These are phyloP conservation scores for Leuciscus idus DNA, from an alignment of 2,113 vertebrate species.

Conservation along the genomic window DNA sequence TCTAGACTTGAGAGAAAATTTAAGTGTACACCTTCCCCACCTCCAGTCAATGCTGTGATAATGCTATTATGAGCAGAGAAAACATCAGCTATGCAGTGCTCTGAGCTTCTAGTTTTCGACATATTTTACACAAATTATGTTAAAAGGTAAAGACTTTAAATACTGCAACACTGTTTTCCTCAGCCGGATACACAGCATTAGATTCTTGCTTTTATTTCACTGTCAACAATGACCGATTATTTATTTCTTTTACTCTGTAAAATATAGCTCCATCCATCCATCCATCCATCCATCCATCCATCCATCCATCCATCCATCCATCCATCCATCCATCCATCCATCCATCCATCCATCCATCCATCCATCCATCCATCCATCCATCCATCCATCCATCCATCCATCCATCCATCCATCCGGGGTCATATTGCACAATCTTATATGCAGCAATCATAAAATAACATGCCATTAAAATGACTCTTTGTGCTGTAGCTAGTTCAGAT, in stretches of 20 bases:
- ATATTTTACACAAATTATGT: background rate
- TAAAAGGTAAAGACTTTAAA: background rate
- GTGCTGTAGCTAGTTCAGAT: background rate
- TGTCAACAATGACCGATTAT: background rate
- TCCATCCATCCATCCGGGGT: too few relatives aligned
- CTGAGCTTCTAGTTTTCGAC: background rate
- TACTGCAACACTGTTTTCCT: background rate
- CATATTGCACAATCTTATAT: background rate
- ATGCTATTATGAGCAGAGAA: constrained; percentile 28
- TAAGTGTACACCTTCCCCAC: constrained; percentile 23
- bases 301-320: too few relatives aligned
- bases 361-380: too few relatives aligned
- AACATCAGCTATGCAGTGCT: constrained; percentile 12
- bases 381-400: too few relatives aligned
- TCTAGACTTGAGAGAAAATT: constrained; percentile 33
- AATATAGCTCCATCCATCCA: background rate
- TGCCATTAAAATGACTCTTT: background rate
- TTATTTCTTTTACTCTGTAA: background rate
- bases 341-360: too few relatives aligned
- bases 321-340: too few relatives aligned
- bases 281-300: background rate
- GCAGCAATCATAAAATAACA: background rate
- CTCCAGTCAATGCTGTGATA: constrained; percentile 21
- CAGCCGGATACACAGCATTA: background rate
- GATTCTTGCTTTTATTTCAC: background rate